Evolutionary conservation across 2,888 invertebrate genomes (phyloP).

Genomic region (Plutella xylostella): DNA sequence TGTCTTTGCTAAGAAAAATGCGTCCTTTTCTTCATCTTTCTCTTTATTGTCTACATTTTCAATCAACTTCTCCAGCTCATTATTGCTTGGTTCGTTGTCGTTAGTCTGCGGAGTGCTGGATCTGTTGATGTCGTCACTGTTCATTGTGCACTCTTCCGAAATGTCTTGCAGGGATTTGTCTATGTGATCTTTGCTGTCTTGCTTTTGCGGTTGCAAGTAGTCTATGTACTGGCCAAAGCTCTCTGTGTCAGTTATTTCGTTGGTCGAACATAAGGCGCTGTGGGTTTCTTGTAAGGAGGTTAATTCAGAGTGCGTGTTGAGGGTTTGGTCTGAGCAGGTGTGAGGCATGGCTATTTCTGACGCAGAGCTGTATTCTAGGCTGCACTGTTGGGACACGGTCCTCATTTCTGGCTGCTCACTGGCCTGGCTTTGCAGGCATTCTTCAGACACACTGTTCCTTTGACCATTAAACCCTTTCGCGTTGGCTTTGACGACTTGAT

Average conservation of each 20-base stretch:
- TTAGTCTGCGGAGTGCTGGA: conserved; percentile 40
- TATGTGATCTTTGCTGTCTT: conserved; percentile 40
- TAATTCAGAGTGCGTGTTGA: conserved; percentile 61
- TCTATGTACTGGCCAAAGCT: conserved; percentile 64
- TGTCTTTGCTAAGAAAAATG: conserved; percentile 53
- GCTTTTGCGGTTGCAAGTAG: conserved; percentile 48
- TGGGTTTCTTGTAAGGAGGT: conserved; percentile 61
- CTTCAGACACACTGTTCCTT: conserved; percentile 54
- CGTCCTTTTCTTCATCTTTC: conserved; percentile 49
- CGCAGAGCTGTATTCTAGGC: conserved; percentile 76
- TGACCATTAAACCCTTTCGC: conserved; percentile 38
- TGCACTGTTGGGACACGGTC: conserved; percentile 78
- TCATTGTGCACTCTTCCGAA: conserved; percentile 60
- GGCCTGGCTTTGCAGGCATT: conserved; percentile 53
- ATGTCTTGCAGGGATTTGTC: conserved; percentile 60
- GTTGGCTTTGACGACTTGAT: conserved; percentile 60
- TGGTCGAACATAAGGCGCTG: conserved; percentile 59
- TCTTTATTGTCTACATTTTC: conserved; percentile 33
- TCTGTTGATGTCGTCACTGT: conserved; percentile 48
- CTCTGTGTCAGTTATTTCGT: conserved; percentile 63
- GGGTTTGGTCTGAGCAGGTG: conserved; percentile 61
- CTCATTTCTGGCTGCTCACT: conserved; percentile 64
- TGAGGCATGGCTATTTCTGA: conserved; percentile 65
- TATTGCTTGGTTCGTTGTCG: conserved; percentile 27
- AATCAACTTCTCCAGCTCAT: conserved; percentile 46